Evolutionary conservation across 2,797 vertebrate species (phyloP).

Genomic region (Neosilurus hyrtlii): DNA sequence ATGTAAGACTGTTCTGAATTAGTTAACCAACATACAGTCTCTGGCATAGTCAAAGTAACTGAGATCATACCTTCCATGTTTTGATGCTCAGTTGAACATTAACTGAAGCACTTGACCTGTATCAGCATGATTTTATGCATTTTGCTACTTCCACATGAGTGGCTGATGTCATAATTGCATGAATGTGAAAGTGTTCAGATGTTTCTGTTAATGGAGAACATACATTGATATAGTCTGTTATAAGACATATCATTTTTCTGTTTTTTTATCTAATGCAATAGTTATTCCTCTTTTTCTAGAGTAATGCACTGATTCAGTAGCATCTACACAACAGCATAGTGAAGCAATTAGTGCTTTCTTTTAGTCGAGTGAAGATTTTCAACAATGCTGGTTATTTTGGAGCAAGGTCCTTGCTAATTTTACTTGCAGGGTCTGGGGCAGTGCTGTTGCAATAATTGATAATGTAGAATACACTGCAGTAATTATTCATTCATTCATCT

Average conservation of each 20-base stretch:
- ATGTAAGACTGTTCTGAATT: background rate
- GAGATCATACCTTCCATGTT: background rate
- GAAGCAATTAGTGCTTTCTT: constrained; percentile 24
- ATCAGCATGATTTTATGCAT: background rate
- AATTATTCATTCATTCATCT: too few species aligned
- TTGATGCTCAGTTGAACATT: background rate
- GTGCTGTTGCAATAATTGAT: too few species aligned
- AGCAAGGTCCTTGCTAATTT: background rate
- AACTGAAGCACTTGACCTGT: background rate
- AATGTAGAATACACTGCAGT: too few species aligned
- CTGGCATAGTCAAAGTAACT: background rate
- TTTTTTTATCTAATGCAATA: background rate
- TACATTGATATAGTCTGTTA: background rate
- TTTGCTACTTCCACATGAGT: background rate
- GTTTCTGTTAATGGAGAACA: background rate
- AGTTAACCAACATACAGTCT: background rate
- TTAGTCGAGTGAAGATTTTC: background rate
- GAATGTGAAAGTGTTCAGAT: background rate
- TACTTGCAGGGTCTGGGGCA: too few species aligned
- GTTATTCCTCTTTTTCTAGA: background rate
- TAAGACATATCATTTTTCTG: background rate
- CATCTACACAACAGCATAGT: background rate
- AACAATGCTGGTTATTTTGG: background rate
- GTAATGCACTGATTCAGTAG: background rate
- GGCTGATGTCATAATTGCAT: background rate